phyloP scores from a whole-genome alignment of 2,113 vertebrate genomes.

The Cebus imitator region DNA sequence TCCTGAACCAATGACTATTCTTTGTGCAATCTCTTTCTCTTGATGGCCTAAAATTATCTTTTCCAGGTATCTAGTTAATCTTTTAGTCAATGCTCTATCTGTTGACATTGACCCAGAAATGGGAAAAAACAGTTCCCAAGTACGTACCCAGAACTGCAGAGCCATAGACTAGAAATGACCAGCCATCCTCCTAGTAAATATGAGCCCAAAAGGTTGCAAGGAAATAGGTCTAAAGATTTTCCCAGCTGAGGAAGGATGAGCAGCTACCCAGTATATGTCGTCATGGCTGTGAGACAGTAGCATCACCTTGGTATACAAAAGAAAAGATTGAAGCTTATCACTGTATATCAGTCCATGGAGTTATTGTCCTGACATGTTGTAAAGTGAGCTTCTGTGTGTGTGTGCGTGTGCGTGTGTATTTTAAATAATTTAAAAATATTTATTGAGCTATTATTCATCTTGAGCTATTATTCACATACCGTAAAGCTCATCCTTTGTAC shows the following conservation, averaged over 20 bases:
- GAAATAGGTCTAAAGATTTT: not conserved
- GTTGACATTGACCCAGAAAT: constrained; percentile 3
- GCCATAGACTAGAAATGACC: not conserved
- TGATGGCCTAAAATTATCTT: not conserved
- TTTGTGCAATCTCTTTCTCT: not conserved
- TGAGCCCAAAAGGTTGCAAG: not conserved
- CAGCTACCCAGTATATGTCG: not conserved
- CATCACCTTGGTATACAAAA: not conserved
- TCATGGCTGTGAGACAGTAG: not conserved
- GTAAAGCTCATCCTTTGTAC: not conserved
- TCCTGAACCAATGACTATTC: not conserved
- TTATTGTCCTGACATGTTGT: not conserved
- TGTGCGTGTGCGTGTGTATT: not conserved
- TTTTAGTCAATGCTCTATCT: not conserved
- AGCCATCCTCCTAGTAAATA: not conserved
- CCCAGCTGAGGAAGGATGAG: not conserved
- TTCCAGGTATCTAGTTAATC: not conserved
- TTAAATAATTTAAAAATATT: not conserved
- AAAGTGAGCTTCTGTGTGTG: not conserved
- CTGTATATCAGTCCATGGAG: not conserved
- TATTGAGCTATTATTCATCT: not conserved
- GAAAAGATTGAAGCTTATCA: not conserved
- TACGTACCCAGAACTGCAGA: not conserved
- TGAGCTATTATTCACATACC: not conserved
- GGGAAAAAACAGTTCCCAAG: not conserved